Evolutionary conservation across 2,797 vertebrate genomes (phyloP), one percentile per base, ranked within the genome.

Genomic region (Xerus rutilus): DNA sequence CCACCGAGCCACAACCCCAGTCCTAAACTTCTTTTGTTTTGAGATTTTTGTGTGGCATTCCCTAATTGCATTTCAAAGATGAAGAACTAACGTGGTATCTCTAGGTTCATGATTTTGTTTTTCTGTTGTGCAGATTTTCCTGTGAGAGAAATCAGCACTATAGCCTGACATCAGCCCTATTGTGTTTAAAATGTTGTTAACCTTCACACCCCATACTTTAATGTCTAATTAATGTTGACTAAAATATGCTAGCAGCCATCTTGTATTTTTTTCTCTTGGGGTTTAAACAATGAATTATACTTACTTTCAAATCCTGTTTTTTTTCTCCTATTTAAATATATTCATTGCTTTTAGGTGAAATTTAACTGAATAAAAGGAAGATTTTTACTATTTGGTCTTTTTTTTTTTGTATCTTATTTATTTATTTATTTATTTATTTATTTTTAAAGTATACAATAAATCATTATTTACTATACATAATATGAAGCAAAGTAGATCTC

Each of bases 231-330:
- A 7, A 47, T 69, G 72, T 64, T 84, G 88, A 89, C 59, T 1
- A 14, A 70, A 62, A 18, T 39, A 25, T 90, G 45, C 21, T 47
- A 78, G n/a, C 32, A 89, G 45, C 32, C 39, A 49, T 79, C 21
- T 85, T 65, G 9, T 82, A 54, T 39, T 86, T 35, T 86, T 91
- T 84, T 81, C 28, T 86, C 25, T 86, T 92, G 35, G 70, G 32
- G 39, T 11, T 72, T 83, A 54, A 74, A 21, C n/a, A 79, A 14
- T 67, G n/a, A 72, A 39, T 95, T 70, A 64, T 45, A 5, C n/a
- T 67, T 85, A 90, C 77, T 94, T 86, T 90, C 28, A 86, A 25
- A 69, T 88, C 32, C 84, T 82, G 25, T 30, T 74, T 94, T 83
- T n/a, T 47, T 10, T 47, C 39, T 39, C 39, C 43, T 52, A 17